Conservation (phyloP, 2,113 vertebrate species). For the Helogale parvula region DNA sequence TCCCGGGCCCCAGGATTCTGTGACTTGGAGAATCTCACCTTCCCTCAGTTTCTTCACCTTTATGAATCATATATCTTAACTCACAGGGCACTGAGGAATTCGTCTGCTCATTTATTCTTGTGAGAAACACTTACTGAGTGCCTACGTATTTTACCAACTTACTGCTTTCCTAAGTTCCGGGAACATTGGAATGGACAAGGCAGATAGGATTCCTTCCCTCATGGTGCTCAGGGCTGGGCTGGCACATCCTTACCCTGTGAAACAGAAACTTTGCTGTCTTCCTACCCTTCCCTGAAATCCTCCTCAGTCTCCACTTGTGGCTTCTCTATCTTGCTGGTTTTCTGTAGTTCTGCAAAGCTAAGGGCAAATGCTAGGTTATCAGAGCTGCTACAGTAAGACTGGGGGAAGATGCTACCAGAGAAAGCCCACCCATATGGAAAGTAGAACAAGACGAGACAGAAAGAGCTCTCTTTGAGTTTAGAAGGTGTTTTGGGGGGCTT, state of each 20-base stretch:
- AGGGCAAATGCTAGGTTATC: neutral
- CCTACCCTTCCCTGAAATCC: neutral
- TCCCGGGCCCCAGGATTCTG: neutral
- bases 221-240: neutral
- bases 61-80: neutral
- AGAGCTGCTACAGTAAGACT: neutral
- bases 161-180: neutral
- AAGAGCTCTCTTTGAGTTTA: neutral
- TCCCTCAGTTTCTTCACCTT: neutral
- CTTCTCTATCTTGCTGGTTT: neutral
- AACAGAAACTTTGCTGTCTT: neutral
- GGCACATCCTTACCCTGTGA: neutral
- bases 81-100: neutral
- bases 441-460: neutral
- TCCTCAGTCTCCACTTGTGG: neutral
- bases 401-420: neutral
- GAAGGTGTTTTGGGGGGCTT: neutral
- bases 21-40: slow-evolving; percentile 2
- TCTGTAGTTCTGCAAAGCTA: neutral
- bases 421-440: neutral
- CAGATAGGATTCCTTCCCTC: neutral
- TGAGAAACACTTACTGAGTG: neutral
- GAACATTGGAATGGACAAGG: too few species aligned
- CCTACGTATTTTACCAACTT: neutral
- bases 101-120: neutral